Evolutionary conservation across 1,140 invertebrate genomes (phyloP), one percentile per base, ranked within the genome.

Genomic region (Daktulosphaira vitifoliae): DNA sequence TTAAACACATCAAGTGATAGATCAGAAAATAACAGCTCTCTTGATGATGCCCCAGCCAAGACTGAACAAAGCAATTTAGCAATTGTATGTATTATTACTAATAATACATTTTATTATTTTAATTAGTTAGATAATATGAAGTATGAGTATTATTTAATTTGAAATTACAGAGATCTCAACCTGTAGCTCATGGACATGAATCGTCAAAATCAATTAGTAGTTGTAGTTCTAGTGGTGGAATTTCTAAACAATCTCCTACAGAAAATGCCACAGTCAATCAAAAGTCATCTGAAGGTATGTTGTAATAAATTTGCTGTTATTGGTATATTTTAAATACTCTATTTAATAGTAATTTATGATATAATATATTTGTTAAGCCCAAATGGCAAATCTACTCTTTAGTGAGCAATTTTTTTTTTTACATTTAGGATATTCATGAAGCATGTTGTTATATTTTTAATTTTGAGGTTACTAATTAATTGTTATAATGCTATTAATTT

Each of bases 1-100:
- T 48, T 54, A 38, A 66, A 56, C 33, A 11, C 51, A 37, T 66
- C 65, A 8, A 66, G 25, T 46, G 65, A 54, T 48, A 54, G 48
- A 54, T 66, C 65, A 54, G 51, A 42, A 22, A 20, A 29, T 6
- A 42, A 54, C 22, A 66, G 65, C 18, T 66, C 65, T 66, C 37
- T 66, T 11, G 65, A 66, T 48, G 65, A 66, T 48, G 46, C 46
- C 4, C 29, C 51, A 23, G 38, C 54, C n/a, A 33, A 33, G 29
- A 53, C 52, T 2, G 66, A 54, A 39, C 53, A 48, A 33, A 20
- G 46, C 51, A 66, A 50, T 59, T 38, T 56, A 25, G 25, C 51
- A 50, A 49, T 9, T 50, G 66, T 56, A 39, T 16, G 53, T 33
- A 49, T 23, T 20, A 7, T 44, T 15, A 11, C 29, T 6, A 6